Conservation (phyloP, 2,888 invertebrate species). For the Clunio marinus region DNA sequence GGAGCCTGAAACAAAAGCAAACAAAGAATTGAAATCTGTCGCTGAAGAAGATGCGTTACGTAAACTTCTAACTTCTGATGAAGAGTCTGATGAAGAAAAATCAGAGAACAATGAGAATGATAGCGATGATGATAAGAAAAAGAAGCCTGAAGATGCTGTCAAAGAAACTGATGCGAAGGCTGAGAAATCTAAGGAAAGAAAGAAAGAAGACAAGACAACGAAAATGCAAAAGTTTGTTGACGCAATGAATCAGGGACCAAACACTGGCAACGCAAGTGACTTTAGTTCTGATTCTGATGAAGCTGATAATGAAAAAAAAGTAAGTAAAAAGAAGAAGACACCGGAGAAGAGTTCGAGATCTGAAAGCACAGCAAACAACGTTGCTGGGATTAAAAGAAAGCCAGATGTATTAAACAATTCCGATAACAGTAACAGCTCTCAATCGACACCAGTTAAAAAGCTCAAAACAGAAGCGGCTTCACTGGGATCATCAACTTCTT, state of each 20-base stretch:
- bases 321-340: conserved; percentile 55
- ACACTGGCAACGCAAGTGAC: conserved; percentile 62
- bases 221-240: conserved; percentile 41
- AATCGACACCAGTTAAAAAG: conserved; percentile 49
- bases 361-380: conserved; percentile 53
- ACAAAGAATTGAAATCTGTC: conserved; percentile 80
- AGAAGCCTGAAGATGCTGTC: conserved; percentile 60
- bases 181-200: conserved; percentile 58
- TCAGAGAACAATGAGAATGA: conserved; percentile 72
- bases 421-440: conserved; percentile 46
- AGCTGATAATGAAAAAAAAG: conserved; percentile 62
- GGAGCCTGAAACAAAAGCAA: conserved; percentile 69
- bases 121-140: conserved; percentile 65
- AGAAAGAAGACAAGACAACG: conserved; percentile 62
- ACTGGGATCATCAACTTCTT: conserved; percentile 49
- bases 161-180: conserved; percentile 52
- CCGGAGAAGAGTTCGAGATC: conserved; percentile 54
- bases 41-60: conserved; percentile 84
- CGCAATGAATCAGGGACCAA: conserved; percentile 39
- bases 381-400: conserved; percentile 48
- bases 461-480: conserved; percentile 47
- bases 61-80: conserved; percentile 81
- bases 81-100: conserved; percentile 79
- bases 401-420: conserved; percentile 42
- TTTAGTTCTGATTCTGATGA: conserved; percentile 68